These are phyloP conservation scores for Linnaemya tessellans DNA, from an alignment of 2,888 invertebrate species.

Conservation along the genomic window DNA sequence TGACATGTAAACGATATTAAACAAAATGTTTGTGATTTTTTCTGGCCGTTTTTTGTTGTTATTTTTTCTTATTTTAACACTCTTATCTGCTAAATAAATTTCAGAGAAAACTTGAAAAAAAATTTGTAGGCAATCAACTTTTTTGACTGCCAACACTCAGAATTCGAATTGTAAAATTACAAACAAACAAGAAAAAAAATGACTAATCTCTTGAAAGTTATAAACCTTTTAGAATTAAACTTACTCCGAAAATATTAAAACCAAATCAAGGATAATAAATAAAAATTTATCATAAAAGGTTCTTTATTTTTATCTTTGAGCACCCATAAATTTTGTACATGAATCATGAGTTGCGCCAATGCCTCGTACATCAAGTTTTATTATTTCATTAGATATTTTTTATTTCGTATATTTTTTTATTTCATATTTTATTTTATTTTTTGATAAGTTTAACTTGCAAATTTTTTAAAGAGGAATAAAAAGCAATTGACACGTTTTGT, in stretches of 20 bases:
- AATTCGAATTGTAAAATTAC: conserved; percentile 14
- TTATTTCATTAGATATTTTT: background rate
- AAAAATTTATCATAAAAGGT: conserved; percentile 28
- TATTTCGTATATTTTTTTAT: too few species aligned
- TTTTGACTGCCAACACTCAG: conserved; percentile 63
- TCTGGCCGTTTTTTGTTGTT: background rate
- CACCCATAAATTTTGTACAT: conserved; percentile 62
- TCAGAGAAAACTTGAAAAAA: conserved; percentile 14
- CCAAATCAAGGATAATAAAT: conserved; percentile 52
- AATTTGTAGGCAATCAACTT: conserved; percentile 53
- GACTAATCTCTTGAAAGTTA: conserved; percentile 60
- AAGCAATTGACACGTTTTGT: conserved; percentile 57
- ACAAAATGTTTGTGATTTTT: conserved; percentile 60
- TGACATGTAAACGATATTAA: conserved; percentile 68
- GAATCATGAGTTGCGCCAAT: conserved; percentile 47
- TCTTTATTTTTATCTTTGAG: background rate
- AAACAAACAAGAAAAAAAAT: conserved; percentile 31
- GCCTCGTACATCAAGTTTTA: conserved; percentile 35
- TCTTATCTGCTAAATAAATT: conserved; percentile 54
- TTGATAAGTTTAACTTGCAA: conserved; percentile 18
- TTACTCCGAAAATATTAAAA: background rate
- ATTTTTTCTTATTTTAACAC: conserved; percentile 16
- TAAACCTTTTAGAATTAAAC: conserved; percentile 36
- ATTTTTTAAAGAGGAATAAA: conserved; percentile 24
- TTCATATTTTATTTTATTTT: too few species aligned